Evolutionary conservation across 2,888 invertebrate genomes (phyloP), one percentile per base, ranked within the genome.

Genomic region (Drosophila robusta): DNA sequence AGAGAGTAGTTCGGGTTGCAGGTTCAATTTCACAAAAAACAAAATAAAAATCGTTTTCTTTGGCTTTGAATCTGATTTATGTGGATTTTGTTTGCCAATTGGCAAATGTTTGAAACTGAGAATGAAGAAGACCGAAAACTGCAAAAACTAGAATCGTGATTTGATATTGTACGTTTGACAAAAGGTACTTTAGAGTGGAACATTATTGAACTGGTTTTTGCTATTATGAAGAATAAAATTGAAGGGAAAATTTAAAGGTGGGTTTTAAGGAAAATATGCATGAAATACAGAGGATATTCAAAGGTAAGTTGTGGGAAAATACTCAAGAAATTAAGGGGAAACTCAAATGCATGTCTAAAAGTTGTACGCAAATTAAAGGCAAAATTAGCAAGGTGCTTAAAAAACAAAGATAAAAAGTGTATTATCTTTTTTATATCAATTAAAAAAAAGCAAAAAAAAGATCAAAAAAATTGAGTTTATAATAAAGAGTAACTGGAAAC

Each of bases 41-140:
- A 16, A 34, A 2, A 29, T 36, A 54, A 49, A 61, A 51, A 38
- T 26, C 46, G 16, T 54, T 63, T 45, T 62, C 46, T 49, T 65
- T 60, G 54, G 55, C 61, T 73, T 64, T 64, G 50, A 52, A 61
- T 70, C 46, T 74, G 83, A 80, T 75, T 80, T 75, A 80, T 75
- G 64, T 62, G 68, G 61, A 56, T 62, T 74, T 60, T 54, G 71
- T 62, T 80, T 68, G 78, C 67, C 75, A 72, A 72, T 75, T 78
- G 80, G 71, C 64, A 75, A 77, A 64, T 49, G 44, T 54, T 70
- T 39, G 32, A 11, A 41, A 8, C 26, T 45, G 12, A 11, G 18
- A 45, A 44, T 18, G 26, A 49, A 29, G 22, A 14, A 39, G 26
- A 32, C 12, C 14, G 11, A 32, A 6, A 29, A 29, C 8, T 11